phyloP scores from a whole-genome alignment of 2,888 invertebrate genomes.

The Luperina nickerlii region DNA sequence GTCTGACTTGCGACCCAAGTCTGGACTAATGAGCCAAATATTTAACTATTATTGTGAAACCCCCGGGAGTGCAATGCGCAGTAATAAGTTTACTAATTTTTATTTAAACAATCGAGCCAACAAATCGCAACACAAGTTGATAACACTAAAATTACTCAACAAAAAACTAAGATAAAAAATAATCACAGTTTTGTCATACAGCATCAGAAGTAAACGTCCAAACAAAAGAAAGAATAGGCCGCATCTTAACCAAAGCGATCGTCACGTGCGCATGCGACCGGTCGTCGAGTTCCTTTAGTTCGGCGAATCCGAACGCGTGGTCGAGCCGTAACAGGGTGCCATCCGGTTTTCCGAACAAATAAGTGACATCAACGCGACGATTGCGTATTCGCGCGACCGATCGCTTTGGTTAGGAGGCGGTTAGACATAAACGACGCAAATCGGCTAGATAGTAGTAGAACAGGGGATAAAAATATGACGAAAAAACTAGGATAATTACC shows the following conservation, averaged over 20 bases:
- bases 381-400: no score
- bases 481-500: conserved; percentile 89
- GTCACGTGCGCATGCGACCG: no score
- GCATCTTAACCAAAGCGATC: no score
- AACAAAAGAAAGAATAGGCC: no score
- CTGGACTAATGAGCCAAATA: background rate
- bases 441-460: conserved; percentile 12
- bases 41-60: background rate
- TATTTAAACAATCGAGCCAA: conserved; percentile 49
- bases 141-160: conserved; percentile 11
- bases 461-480: conserved; percentile 31
- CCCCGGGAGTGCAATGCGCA: background rate
- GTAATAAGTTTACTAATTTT: background rate
- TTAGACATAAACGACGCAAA: conserved; percentile 3
- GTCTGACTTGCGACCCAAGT: background rate
- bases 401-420: no score
- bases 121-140: conserved; percentile 21
- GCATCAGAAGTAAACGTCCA: background rate
- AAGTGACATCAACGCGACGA: no score
- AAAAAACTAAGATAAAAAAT: background rate
- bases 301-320: no score
- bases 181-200: background rate
- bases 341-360: no score
- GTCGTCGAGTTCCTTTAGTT: no score
- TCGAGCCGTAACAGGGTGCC: no score